Conservation (phyloP, 2,113 vertebrate genomes). For the Rynchops niger region DNA sequence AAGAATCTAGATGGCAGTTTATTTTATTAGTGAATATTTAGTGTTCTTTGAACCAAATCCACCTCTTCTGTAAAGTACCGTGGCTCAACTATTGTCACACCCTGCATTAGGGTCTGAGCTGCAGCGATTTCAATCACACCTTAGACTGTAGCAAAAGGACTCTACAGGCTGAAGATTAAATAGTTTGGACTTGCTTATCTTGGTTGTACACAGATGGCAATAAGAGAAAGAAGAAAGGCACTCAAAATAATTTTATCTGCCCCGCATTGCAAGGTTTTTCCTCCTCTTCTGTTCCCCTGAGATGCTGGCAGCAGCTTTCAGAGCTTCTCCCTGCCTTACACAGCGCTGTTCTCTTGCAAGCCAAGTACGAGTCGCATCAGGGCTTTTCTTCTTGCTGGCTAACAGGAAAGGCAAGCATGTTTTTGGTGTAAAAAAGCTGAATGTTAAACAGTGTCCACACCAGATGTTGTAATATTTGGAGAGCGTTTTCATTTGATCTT, state of each 20-base stretch:
- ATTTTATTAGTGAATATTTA: neutral
- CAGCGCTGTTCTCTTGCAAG: neutral
- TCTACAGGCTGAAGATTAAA: slow-evolving; percentile 3
- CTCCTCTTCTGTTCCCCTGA: neutral
- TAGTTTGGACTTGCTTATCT: slow-evolving; percentile 18
- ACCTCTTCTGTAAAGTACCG: neutral
- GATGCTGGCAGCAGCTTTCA: neutral
- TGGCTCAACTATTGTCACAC: neutral
- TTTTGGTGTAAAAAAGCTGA: neutral
- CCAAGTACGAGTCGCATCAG: neutral
- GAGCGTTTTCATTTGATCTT: neutral
- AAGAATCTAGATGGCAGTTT: neutral
- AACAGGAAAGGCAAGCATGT: neutral
- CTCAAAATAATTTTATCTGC: slow-evolving; percentile 4
- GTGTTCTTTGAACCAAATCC: neutral
- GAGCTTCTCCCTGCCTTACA: neutral
- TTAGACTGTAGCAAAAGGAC: neutral
- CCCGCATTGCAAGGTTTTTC: neutral
- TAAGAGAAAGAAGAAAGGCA: neutral
- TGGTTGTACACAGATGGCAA: neutral
- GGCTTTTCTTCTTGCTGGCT: neutral
- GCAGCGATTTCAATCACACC: neutral
- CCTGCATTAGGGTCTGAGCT: neutral
- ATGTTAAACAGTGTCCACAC: neutral
- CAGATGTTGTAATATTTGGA: neutral